Evolutionary conservation across 2,797 vertebrate genomes (phyloP).

Genomic region (Acanthurus lineatus): DNA sequence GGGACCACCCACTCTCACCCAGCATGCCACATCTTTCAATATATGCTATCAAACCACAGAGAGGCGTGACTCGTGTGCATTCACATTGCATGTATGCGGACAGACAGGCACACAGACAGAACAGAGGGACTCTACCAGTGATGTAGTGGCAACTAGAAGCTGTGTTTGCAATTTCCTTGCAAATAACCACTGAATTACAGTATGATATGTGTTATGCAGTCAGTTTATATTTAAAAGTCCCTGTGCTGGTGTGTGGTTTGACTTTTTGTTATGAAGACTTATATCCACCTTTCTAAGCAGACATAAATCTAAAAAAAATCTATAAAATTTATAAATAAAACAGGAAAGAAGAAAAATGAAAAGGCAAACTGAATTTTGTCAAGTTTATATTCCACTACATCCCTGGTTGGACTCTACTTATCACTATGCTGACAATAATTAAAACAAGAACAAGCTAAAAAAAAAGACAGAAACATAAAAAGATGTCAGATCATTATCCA

Average conservation of each 20-base stretch:
- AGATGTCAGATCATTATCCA: conserved; percentile 52
- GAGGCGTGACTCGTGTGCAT: conserved; percentile 5
- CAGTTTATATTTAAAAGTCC: neutral
- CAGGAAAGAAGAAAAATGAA: neutral
- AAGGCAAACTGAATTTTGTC: conserved; percentile 9
- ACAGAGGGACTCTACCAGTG: conserved; percentile 26
- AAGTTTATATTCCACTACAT: conserved; percentile 36
- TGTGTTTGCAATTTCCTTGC: neutral
- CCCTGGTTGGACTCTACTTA: conserved; percentile 17
- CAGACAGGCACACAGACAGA: conserved; percentile 23
- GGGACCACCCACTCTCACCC: conserved; percentile 68
- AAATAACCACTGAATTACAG: neutral
- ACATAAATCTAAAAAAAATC: neutral
- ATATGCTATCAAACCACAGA: conserved; percentile 4
- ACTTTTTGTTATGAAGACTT: conserved; percentile 1
- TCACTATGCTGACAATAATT: conserved; percentile 6
- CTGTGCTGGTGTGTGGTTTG: neutral
- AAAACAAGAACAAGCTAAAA: conserved; percentile 13
- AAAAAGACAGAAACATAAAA: conserved; percentile 27
- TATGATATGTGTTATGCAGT: neutral
- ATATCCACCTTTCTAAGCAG: neutral
- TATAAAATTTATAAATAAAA: neutral
- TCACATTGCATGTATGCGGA: conserved; percentile 30
- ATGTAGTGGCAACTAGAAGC: conserved; percentile 26
- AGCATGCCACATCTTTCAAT: conserved; percentile 48